Percentiles rank a stretch among this genome's conserved stretches.
Evolutionary conservation across 2,888 invertebrate genomes (phyloP).

Genomic region (Pemphredon lugubris): DNA sequence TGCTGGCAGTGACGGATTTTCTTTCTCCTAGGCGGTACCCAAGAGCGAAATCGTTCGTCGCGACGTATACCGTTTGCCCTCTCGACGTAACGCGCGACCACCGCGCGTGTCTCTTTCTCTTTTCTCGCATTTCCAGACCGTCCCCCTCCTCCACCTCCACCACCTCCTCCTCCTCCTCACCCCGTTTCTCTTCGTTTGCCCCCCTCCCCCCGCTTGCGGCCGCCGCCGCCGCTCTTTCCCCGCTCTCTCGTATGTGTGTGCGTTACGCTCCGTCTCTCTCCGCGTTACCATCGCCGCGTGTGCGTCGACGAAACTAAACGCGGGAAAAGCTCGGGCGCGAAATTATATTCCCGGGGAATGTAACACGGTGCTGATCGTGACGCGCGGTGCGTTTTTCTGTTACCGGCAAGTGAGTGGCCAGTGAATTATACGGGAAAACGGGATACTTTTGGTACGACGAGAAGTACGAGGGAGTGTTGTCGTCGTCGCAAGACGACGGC

Average conservation of each 20-base stretch:
- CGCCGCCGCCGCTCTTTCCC: constrained; percentile 24
- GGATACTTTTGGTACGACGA: constrained; percentile 31
- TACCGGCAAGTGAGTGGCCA: constrained; percentile 51
- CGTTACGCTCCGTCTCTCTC: constrained; percentile 34
- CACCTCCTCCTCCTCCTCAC: background rate
- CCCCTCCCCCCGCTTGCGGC: background rate
- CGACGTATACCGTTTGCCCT: constrained; percentile 40
- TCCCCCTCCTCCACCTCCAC: background rate
- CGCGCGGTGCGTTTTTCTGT: constrained; percentile 41
- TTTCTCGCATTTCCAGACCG: constrained; percentile 30
- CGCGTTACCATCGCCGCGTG: constrained; percentile 46
- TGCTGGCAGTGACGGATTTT: constrained; percentile 45
- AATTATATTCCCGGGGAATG: constrained; percentile 48
- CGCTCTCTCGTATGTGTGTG: constrained; percentile 32
- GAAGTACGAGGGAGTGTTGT: constrained; percentile 28
- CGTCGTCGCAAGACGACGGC: constrained; percentile 48
- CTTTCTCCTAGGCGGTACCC: constrained; percentile 43
- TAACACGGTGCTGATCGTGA: constrained; percentile 47
- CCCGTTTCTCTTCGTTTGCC: constrained; percentile 3
- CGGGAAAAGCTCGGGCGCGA: constrained; percentile 63
- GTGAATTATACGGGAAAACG: constrained; percentile 33
- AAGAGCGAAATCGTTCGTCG: constrained; percentile 37
- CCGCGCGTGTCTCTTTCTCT: constrained; percentile 25
- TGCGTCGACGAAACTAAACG: constrained; percentile 57
- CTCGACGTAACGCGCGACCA: constrained; percentile 36